A percentile compares a stretch with the other conserved stretches of the same genome.
These are phyloP conservation scores for Spatula versicolor DNA, from an alignment of 2,797 vertebrate genomes.

Conservation along the genomic window DNA sequence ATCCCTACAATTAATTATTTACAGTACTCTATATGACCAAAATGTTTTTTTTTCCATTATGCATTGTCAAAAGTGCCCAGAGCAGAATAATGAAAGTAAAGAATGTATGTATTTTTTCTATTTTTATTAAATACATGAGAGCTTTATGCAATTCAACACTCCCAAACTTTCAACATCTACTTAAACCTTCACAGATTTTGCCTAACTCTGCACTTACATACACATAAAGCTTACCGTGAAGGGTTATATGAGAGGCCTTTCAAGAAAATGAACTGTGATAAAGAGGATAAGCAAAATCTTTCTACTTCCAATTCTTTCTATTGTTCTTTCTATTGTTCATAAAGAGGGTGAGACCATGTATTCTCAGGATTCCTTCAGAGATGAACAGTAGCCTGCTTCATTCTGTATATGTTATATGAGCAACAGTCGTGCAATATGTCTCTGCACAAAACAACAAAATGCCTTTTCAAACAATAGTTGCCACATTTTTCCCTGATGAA, in stretches of 20 bases:
- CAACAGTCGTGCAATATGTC: not conserved
- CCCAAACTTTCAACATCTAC: not conserved
- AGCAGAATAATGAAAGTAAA: not conserved
- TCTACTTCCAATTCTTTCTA: not conserved
- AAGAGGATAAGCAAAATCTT: not conserved
- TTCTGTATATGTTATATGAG: not conserved
- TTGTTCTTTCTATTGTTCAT: not conserved
- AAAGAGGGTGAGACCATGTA: not conserved
- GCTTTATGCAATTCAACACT: not conserved
- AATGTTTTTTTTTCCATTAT: not conserved
- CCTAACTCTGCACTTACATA: not conserved
- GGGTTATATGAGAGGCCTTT: not conserved
- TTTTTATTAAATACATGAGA: not conserved
- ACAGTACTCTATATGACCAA: not conserved
- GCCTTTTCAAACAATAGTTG: not conserved
- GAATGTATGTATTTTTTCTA: not conserved
- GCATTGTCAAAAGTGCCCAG: not conserved
- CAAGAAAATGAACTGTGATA: not conserved
- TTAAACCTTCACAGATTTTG: not conserved
- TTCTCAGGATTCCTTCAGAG: not conserved
- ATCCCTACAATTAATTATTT: not conserved
- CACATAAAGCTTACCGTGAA: fast-evolving
- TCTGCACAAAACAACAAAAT: not conserved
- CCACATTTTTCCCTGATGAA: not conserved
- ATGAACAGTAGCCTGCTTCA: not conserved